These are phyloP conservation scores for Tolypeutes matacus DNA, from an alignment of 2,797 vertebrate species.

Conservation along the genomic window DNA sequence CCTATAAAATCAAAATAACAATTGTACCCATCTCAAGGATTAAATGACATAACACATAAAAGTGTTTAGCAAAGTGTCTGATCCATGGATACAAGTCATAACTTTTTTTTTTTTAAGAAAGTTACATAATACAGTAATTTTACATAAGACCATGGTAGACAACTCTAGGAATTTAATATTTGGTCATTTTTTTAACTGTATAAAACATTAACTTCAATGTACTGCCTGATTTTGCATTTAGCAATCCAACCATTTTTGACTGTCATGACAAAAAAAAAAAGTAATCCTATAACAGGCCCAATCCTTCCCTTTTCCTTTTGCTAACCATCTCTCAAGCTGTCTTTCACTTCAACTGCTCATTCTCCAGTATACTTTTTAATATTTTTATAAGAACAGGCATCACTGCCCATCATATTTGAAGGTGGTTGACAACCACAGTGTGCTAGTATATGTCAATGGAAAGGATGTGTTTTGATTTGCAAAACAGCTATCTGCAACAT, in stretches of 20 bases:
- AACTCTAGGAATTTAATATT: conserved; percentile 41
- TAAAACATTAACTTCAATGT: conserved; percentile 31
- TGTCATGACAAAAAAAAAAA: not conserved
- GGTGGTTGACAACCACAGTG: not conserved
- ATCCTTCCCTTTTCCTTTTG: not conserved
- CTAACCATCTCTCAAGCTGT: not conserved
- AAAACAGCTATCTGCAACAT: conserved; percentile 69
- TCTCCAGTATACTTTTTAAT: not conserved
- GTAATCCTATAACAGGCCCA: not conserved
- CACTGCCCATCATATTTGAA: not conserved
- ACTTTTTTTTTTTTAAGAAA: conserved; percentile 38
- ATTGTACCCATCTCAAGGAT: not conserved
- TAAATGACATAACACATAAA: not conserved
- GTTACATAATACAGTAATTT: not conserved
- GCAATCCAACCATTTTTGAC: conserved; percentile 14
- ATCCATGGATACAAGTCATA: conserved; percentile 1
- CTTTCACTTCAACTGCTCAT: not conserved
- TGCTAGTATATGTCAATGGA: not conserved
- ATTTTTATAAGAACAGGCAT: not conserved
- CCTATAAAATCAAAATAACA: conserved; percentile 31
- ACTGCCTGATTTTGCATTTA: conserved; percentile 41
- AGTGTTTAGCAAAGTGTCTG: not conserved
- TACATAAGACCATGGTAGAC: not conserved
- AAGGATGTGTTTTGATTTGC: conserved; percentile 66
- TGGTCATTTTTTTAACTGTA: not conserved